Evolutionary conservation across 30 jellyfish, hydroid and myxozoan genomes (phyloP), one percentile per base, ranked within the genome.

Genomic region (Hydractinia echinata): DNA sequence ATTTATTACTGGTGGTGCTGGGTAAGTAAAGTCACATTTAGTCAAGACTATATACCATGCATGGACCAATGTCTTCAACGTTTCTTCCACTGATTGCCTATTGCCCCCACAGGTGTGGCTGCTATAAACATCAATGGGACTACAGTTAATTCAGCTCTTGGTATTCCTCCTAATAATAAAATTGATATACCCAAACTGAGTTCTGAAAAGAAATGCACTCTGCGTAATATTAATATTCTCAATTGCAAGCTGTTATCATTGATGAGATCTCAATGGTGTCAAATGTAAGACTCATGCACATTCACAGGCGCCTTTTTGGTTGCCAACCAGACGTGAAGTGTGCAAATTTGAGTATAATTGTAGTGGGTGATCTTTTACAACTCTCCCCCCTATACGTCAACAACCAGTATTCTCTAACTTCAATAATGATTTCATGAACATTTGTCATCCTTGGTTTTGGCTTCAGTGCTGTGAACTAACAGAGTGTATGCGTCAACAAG

Each of bases 401-500:
- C 10, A 56, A 56, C 68, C 68, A 56, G 68, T 56, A 56, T 56
- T 56, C n/a, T 56, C 68, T 9, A 10, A 10, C 10, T 56, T 56
- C 68, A 56, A n/a, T 56, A 56, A 56, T 56, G 68, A 56, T 9
- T 56, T 56, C n/a, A 56, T 56, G 68, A 56, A 56, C n/a, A 56
- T 56, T 56, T 56, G 68, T 56, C 68, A 56, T 56, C 68, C 68
- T 9, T 56, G 68, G 68, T 56, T 9, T 56, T 56, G n/a, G 68
- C n/a, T 56, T n/a, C 68, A 10, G 68, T 56, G 10, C n/a, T 56
- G 68, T 56, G 68, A 56, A 56, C n/a, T 56, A n/a, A 56, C 68
- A 9, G 68, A 56, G n/a, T 56, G 68, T 56, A 56, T 56, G 68
- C 68, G 68, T 56, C 68, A 56, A n/a, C 68, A 56, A 56, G 68